Percentiles rank a stretch among this genome's conserved stretches.
phyloP scores from a whole-genome alignment of 2,888 invertebrate genomes.

The Odontomyia ornata region DNA sequence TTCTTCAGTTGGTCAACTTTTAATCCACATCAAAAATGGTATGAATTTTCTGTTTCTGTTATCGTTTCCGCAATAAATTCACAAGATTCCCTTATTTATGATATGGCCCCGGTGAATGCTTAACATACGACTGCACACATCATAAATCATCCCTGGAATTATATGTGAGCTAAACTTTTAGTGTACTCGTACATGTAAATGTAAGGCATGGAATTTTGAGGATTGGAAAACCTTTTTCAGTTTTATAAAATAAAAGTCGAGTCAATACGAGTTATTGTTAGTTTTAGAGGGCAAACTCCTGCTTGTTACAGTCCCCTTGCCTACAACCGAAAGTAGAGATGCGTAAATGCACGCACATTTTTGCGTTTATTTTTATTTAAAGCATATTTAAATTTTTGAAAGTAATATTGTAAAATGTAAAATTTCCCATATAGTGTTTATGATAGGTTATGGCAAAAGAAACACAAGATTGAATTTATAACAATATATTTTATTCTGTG shows the following conservation, averaged over 20 bases:
- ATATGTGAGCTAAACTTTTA: conserved; percentile 22
- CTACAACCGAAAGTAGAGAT: too few species aligned
- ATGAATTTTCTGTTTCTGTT: conserved; percentile 53
- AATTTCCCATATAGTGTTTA: too few species aligned
- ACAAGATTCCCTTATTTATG: conserved; percentile 44
- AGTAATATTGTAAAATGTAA: too few species aligned
- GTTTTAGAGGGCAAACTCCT: too few species aligned
- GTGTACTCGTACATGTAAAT: background rate
- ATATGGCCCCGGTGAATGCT: conserved; percentile 24
- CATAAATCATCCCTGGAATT: conserved; percentile 39
- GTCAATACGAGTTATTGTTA: too few species aligned
- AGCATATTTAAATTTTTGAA: too few species aligned
- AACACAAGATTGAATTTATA: too few species aligned
- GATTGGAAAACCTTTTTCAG: conserved; percentile 6
- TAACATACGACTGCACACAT: conserved; percentile 41
- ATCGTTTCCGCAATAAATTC: conserved; percentile 65
- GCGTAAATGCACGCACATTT: too few species aligned
- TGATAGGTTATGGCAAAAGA: too few species aligned
- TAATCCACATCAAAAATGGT: conserved; percentile 49
- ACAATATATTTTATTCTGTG: too few species aligned
- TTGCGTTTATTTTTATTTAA: too few species aligned
- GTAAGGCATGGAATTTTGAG: background rate
- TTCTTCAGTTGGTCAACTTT: conserved; percentile 48
- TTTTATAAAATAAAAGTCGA: background rate
- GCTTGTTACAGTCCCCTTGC: too few species aligned